phyloP scores from a whole-genome alignment of 2,888 invertebrate species.

The Bruchidius siliquastri region DNA sequence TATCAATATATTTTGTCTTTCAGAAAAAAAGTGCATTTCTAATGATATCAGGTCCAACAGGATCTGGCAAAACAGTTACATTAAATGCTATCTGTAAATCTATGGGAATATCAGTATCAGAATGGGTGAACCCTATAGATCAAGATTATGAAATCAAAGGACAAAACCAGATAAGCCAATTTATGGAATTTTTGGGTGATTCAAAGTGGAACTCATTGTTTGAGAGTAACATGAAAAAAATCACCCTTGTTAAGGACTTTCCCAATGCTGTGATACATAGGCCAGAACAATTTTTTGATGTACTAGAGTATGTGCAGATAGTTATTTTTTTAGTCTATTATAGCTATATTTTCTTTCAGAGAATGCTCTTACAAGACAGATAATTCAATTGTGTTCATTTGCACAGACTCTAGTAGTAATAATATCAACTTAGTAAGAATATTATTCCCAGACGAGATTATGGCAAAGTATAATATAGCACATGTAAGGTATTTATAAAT shows the following conservation, averaged over 20 bases:
- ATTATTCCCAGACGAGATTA: conserved; percentile 61
- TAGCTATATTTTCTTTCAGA: conserved; percentile 42
- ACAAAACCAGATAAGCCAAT: conserved; percentile 60
- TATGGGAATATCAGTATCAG: conserved; percentile 56
- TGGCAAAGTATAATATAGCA: conserved; percentile 59
- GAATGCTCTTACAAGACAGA: conserved; percentile 58
- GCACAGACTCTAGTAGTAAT: conserved; percentile 63
- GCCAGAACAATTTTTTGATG: conserved; percentile 58
- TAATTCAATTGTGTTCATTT: conserved; percentile 66
- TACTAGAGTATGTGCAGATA: conserved; percentile 59
- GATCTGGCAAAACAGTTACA: conserved; percentile 78
- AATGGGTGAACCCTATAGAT: conserved; percentile 82
- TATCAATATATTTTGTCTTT: conserved; percentile 1
- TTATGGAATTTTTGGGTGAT: conserved; percentile 72
- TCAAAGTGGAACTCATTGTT: conserved; percentile 69
- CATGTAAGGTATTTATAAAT: conserved; percentile 62
- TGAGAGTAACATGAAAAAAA: conserved; percentile 38
- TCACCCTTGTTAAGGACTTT: conserved; percentile 75
- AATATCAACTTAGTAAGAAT: conserved; percentile 55
- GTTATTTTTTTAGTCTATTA: background rate
- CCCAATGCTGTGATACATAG: conserved; percentile 71
- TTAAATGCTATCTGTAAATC: conserved; percentile 62
- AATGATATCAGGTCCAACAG: conserved; percentile 65
- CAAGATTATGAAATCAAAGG: conserved; percentile 57
- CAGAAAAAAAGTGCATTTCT: background rate